Evolutionary conservation across 2,113 vertebrate species (phyloP), one percentile per base, ranked within the genome.

Genomic region (Pseudorhombus dupliciocellatus): DNA sequence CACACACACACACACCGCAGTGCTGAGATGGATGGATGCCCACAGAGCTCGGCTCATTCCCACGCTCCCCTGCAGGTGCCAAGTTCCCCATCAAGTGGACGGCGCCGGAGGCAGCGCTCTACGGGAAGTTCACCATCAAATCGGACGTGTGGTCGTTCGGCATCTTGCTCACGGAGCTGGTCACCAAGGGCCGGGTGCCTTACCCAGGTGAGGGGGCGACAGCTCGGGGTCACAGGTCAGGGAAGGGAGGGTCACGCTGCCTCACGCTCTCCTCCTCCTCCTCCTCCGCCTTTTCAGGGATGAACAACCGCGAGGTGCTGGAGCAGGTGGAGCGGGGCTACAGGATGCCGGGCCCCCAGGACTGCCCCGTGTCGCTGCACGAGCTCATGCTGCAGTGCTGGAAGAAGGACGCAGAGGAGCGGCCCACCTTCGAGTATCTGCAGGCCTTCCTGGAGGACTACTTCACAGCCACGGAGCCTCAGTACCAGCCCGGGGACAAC

Each of bases 41-140:
- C n/a, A n/a, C n/a, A n/a, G n/a, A n/a, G 3, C 58, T 44, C 59
- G 16, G 59, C 21, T 63, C 15, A 0, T 46, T 28, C 67, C 34
- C 1, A 28, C 88, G 18, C 11, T 70, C 31, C 87, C 59, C 76
- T 68, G 66, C 85, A 97, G 97, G 97, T 87, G 97, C 97, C 16
- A 99, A 98, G 88, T 99, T 99, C 78, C 97, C 97, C 84, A 99
- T 99, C 42, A 99, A 99, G 91, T 99, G 97, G 97, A 99, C 97
- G 0, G 97, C 97, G 0, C 97, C 97, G 0, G 97, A 99, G 90
- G 97, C 97, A 0, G 97, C 97, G 0, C 90, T 99, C 30, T 99
- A 98, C 0, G 97, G 97, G 59, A 95, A 95, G 90, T 99, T 99
- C 93, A 99, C 97, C 75, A 99, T 99, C 92, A 99, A 99, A 91